These are phyloP conservation scores for Magallana nippona DNA, from an alignment of 2,888 invertebrate species.

Conservation along the genomic window DNA sequence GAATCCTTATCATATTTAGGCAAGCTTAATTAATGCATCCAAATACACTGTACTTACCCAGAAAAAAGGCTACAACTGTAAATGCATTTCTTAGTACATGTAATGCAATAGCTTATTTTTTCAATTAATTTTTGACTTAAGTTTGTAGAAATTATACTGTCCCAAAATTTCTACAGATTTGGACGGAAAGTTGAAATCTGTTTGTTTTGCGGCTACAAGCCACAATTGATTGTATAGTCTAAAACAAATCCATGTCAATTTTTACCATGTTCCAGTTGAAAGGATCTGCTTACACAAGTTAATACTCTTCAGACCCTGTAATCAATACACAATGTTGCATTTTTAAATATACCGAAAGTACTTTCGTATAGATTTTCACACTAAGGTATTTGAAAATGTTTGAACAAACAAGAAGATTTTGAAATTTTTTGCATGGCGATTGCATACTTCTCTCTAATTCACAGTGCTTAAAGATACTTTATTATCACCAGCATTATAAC, in stretches of 20 bases:
- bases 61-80: no score
- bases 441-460: background rate
- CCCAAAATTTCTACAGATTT: background rate
- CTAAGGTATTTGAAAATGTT: background rate
- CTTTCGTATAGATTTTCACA: conserved; percentile 3
- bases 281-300: background rate
- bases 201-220: background rate
- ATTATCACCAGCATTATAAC: background rate
- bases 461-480: no score
- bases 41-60: no score
- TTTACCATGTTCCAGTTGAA: background rate
- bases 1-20: no score
- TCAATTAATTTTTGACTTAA: no score
- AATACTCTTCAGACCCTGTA: background rate
- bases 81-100: no score
- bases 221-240: background rate
- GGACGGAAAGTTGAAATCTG: background rate
- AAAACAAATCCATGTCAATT: conserved; percentile 7
- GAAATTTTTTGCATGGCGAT: background rate
- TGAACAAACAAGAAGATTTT: background rate
- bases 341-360: conserved; percentile 11
- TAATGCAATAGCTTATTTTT: no score
- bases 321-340: conserved; percentile 19
- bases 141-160: no score
- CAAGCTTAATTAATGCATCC: no score